Evolutionary conservation across 2,888 invertebrate genomes (phyloP), one percentile per base, ranked within the genome.

Genomic region (Odiellus spinosus): DNA sequence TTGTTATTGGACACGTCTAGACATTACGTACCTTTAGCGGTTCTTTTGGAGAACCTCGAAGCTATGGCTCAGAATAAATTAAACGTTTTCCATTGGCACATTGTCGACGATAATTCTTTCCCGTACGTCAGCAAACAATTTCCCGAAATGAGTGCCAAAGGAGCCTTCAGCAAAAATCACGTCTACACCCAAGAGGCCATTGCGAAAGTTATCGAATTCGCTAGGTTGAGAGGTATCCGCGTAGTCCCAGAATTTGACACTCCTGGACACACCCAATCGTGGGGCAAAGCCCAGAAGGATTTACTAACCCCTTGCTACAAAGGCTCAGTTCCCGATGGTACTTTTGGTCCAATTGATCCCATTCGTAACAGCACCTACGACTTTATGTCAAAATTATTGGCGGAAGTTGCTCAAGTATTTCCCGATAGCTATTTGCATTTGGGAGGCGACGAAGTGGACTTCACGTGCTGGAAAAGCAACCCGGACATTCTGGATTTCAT

Each of bases 201-300:
- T 1, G 64, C 69, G 36, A 68, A 71, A 41, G 68, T 93, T 1
- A 75, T 91, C 32, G 75, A 80, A 56, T 80, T 80, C 63, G 90
- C 86, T 0, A 72, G 81, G 55, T 59, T 76, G 1, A 71, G 86
- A 39, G 91, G 88, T 6, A 85, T 95, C 51, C 71, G 91, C 40
- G 85, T 91, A 0, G 67, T 93, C 45, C 78, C 84, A 0, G 93
- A 95, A 68, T 87, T 90, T 60, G 91, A 93, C 64, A 80, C 83
- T 2, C 90, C 90, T 53, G 80, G 82, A 54, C 91, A 91, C 63
- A 83, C 86, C 0, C 72, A 76, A 45, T 85, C 87, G 0, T 91
- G 88, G 90, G 87, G 87, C 11, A 68, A 70, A 42, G 80, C 80
- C 0, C 75, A 76, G 60, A 78, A 80, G 0, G 74, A 77, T 47